phyloP scores from a whole-genome alignment of 2,113 vertebrate species.

The Corythornis vintsioides region DNA sequence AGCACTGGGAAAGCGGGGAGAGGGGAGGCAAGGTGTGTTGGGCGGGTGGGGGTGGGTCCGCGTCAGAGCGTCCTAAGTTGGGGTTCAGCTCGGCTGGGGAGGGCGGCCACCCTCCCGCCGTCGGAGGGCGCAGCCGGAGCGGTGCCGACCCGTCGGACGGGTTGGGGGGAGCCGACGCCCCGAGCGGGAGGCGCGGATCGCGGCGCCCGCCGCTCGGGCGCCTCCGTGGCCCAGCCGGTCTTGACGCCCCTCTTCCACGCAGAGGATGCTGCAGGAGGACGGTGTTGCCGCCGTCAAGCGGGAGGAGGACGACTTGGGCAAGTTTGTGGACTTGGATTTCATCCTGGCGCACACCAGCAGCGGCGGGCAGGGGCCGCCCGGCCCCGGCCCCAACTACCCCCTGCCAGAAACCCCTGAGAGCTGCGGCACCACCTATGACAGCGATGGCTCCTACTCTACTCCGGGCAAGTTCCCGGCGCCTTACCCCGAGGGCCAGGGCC shows the following conservation, averaged over 20 bases:
- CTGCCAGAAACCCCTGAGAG: conserved; percentile 91
- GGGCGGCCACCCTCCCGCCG: background rate
- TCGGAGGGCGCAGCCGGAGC: background rate
- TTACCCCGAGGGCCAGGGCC: conserved; percentile 73
- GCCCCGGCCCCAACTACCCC: conserved; percentile 74
- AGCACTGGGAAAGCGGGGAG: background rate
- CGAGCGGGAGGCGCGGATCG: background rate
- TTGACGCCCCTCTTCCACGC: conserved; percentile 24
- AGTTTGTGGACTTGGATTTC: conserved; percentile 90
- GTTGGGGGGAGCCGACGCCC: background rate
- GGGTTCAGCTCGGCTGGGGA: background rate
- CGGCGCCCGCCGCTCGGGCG: background rate
- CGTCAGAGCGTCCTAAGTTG: background rate
- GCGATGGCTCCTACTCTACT: conserved; percentile 75
- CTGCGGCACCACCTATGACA: conserved; percentile 80
- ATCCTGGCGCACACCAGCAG: conserved; percentile 85
- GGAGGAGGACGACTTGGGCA: conserved; percentile 88
- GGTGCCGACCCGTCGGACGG: conserved; percentile 30
- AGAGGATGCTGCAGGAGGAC: conserved; percentile 70
- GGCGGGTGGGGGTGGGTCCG: background rate
- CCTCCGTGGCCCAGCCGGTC: background rate
- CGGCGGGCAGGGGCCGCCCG: conserved; percentile 46
- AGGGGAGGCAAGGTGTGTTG: background rate
- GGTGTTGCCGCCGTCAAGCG: conserved; percentile 52
- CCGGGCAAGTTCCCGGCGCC: conserved; percentile 53